These are phyloP conservation scores for Callyntrura sp. DNA, from an alignment of 2,888 invertebrate genomes.

Conservation along the genomic window DNA sequence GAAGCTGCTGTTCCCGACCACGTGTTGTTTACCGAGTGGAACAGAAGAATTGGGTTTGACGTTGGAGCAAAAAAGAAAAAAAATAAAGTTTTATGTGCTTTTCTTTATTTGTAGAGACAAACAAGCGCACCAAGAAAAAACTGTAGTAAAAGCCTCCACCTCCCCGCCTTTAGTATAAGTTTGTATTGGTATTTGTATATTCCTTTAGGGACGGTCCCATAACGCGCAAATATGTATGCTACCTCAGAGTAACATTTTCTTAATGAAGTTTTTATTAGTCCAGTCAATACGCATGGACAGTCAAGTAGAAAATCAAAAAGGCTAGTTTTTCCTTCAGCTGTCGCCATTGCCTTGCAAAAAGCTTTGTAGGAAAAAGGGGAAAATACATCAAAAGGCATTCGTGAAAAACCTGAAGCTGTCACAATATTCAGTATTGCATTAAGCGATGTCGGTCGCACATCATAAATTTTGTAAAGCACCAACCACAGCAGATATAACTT, in stretches of 20 bases:
- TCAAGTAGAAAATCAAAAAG: conserved; percentile 45
- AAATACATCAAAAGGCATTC: neutral
- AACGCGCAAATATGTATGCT: neutral
- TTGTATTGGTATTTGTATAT: conserved; percentile 4
- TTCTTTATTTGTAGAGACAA: conserved; percentile 7
- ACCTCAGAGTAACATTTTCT: conserved; percentile 9
- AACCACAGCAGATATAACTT: neutral
- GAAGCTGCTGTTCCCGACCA: conserved; percentile 33
- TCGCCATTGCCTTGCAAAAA: neutral
- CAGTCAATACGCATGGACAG: conserved; percentile 10
- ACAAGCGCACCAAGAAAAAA: conserved; percentile 36
- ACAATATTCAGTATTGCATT: neutral
- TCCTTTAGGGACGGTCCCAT: conserved; percentile 18
- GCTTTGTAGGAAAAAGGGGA: neutral
- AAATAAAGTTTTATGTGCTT: conserved; percentile 5
- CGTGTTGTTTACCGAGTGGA: conserved; percentile 46
- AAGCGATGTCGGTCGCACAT: neutral
- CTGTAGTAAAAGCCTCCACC: conserved; percentile 4
- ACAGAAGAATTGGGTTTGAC: too few species aligned
- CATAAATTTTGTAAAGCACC: conserved; percentile 1
- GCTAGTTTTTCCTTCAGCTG: too few species aligned
- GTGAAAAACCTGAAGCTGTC: neutral
- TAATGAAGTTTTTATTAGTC: conserved; percentile 44
- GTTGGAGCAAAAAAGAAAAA: neutral
- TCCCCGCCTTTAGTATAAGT: neutral